Percentiles rank a stretch among this genome's conserved stretches.
Conservation (phyloP, 1,140 invertebrate species). For the Globodera ellingtonae region DNA sequence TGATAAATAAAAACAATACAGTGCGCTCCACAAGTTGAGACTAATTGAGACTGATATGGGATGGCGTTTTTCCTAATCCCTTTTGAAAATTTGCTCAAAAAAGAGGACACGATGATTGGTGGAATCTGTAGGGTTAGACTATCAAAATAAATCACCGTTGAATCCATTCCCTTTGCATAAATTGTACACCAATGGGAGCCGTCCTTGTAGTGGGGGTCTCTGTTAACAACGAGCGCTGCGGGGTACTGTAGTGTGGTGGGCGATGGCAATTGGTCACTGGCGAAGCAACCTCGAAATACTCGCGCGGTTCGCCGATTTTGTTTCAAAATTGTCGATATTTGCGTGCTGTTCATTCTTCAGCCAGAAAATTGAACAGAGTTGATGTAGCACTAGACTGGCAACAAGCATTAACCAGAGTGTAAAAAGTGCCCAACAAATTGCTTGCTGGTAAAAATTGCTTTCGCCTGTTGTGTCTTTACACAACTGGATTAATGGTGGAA, state of each 20-base stretch:
- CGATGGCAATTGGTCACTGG: conserved; percentile 3
- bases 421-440: not conserved
- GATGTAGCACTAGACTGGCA: not conserved
- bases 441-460: not conserved
- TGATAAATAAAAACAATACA: conserved; percentile 13
- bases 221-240: conserved; percentile 11
- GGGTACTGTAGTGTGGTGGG: conserved; percentile 6
- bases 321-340: conserved; percentile 13
- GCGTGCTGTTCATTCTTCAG: not conserved
- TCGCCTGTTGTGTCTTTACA: not conserved
- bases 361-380: not conserved
- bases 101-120: not conserved
- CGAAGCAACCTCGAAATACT: conserved; percentile 8
- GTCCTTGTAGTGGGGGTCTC: not conserved
- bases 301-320: not conserved
- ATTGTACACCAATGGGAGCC: conserved; percentile 12
- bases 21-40: not conserved
- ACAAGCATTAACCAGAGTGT: not conserved
- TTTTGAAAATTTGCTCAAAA: not conserved
- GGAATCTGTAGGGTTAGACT: not conserved
- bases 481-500: not conserved
- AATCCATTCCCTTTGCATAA: conserved; percentile 1
- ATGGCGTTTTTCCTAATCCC: not conserved
- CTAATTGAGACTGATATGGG: not conserved
- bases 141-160: not conserved